Conservation (phyloP, 2,888 invertebrate genomes). For the Gasteruption jaculator region DNA sequence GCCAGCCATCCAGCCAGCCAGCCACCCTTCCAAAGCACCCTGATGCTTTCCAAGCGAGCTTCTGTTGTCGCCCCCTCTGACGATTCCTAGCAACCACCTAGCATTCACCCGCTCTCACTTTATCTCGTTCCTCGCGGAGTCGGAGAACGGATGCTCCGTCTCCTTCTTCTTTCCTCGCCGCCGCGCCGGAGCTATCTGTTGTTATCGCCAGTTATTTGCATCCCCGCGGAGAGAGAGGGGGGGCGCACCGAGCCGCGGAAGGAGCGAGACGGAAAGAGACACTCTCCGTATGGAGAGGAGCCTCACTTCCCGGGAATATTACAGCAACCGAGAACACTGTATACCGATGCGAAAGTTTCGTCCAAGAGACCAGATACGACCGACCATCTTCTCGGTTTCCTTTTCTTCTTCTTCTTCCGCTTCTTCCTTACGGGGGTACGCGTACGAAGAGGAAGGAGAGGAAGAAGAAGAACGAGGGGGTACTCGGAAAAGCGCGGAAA, state of each 20-base stretch:
- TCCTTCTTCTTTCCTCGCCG: too few species aligned
- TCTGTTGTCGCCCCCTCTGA: too few species aligned
- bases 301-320: conserved; percentile 44
- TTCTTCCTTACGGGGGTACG: conserved; percentile 5
- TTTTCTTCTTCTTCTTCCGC: not conserved
- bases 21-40: too few species aligned
- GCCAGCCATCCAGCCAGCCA: too few species aligned
- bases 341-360: too few species aligned
- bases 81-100: too few species aligned
- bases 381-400: not conserved
- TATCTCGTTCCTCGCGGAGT: too few species aligned
- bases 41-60: too few species aligned
- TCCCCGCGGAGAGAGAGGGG: conserved; percentile 34
- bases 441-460: conserved; percentile 18
- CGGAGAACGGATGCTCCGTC: too few species aligned
- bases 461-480: conserved; percentile 11
- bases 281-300: conserved; percentile 25
- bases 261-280: conserved; percentile 4
- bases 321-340: too few species aligned
- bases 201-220: conserved; percentile 51
- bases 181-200: conserved; percentile 44
- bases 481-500: conserved; percentile 3
- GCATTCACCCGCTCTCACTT: too few species aligned
- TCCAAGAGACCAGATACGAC: too few species aligned
- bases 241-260: conserved; percentile 9